A percentile compares a stretch with the other conserved stretches of the same genome.
Conservation (phyloP, 2,888 invertebrate species). For the Rhodophaea formosa region DNA sequence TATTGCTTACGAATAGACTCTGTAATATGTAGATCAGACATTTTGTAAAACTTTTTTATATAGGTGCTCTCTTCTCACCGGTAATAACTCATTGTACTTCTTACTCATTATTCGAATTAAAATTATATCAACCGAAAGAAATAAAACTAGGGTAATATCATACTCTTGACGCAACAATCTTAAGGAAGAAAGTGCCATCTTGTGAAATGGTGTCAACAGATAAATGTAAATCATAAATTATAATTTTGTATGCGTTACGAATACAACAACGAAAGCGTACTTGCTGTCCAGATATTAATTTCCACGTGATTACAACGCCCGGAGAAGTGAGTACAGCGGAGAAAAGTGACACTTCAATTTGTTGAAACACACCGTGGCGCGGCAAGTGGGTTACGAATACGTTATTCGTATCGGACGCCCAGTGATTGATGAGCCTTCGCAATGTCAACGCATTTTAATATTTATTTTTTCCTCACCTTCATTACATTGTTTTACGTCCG, state of each 20-base stretch:
- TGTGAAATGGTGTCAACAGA: slow-evolving; percentile 11
- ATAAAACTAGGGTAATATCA: no score
- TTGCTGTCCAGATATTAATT: slow-evolving; percentile 45
- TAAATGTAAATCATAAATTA: slow-evolving; percentile 26
- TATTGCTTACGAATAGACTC: slow-evolving; percentile 7
- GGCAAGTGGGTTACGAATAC: slow-evolving; percentile 56
- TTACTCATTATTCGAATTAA: background rate
- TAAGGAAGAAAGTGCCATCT: background rate
- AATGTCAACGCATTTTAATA: slow-evolving; percentile 61
- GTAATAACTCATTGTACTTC: background rate
- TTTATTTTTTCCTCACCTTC: slow-evolving; percentile 40
- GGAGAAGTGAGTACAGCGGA: slow-evolving; percentile 51
- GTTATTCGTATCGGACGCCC: slow-evolving; percentile 50
- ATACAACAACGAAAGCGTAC: slow-evolving; percentile 34
- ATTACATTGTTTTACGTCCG: slow-evolving; percentile 35
- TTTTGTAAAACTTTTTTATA: background rate
- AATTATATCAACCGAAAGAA: no score
- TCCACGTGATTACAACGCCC: slow-evolving; percentile 44
- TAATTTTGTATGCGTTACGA: slow-evolving; percentile 24
- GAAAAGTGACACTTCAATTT: slow-evolving; percentile 64
- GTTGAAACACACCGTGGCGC: slow-evolving; percentile 40
- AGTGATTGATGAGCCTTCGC: slow-evolving; percentile 56
- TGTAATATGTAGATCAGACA: background rate
- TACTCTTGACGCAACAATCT: background rate
- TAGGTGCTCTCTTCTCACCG: background rate